Evolutionary conservation across 2,888 invertebrate species (phyloP).

Genomic region (Cabera pusaria): DNA sequence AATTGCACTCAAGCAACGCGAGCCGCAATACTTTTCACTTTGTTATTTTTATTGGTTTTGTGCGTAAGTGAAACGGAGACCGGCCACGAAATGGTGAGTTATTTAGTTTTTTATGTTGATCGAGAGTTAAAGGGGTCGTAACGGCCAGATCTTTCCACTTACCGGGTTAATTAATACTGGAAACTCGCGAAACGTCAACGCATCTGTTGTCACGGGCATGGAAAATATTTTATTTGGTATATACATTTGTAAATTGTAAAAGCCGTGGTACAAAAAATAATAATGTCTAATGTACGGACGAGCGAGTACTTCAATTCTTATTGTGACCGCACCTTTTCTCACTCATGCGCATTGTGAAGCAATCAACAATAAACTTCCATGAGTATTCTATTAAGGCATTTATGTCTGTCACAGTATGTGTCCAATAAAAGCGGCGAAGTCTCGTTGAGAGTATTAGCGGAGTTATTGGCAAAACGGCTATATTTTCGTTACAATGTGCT

Average conservation of each 20-base stretch:
- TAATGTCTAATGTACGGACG: constrained; percentile 7
- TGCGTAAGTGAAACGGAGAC: constrained; percentile 66
- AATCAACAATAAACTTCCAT: constrained; percentile 63
- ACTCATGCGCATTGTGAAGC: constrained; percentile 71
- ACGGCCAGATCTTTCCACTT: constrained; percentile 30
- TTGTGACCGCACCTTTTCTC: constrained; percentile 30
- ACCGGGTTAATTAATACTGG: constrained; percentile 26
- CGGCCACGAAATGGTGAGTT: constrained; percentile 64
- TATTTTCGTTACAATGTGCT: constrained; percentile 10
- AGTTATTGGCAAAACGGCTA: constrained; percentile 11
- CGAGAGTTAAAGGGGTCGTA: constrained; percentile 26
- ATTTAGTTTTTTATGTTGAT: constrained; percentile 29
- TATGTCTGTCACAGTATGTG: constrained; percentile 60
- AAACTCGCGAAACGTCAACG: constrained; percentile 20
- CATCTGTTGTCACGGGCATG: constrained; percentile 14
- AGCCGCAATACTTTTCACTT: constrained; percentile 63
- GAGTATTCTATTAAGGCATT: constrained; percentile 64
- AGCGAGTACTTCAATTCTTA: constrained; percentile 21
- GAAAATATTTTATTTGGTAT: background rate
- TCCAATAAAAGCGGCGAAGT: constrained; percentile 50
- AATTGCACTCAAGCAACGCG: constrained; percentile 76
- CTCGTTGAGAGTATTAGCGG: constrained; percentile 17
- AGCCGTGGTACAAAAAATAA: no score
- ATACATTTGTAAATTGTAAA: no score
- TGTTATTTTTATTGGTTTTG: constrained; percentile 68